A percentile compares a stretch with the other conserved stretches of the same genome.
phyloP scores from a whole-genome alignment of 2,888 invertebrate species.

The Eilema depressum region DNA sequence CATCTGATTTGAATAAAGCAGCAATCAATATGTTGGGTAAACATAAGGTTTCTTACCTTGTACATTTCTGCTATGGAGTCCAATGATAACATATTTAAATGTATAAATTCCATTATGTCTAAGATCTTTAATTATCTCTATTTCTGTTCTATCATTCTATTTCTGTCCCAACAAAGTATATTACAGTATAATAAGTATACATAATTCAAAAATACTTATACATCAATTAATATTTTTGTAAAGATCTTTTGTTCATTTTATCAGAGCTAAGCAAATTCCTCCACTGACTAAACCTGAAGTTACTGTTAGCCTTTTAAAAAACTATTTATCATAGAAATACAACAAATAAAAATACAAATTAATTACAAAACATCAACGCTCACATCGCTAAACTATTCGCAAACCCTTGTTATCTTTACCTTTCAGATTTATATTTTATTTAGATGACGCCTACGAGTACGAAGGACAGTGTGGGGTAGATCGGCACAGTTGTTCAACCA shows the following conservation, averaged over 20 bases:
- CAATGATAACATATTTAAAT: too few relatives aligned
- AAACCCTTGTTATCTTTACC: slow-evolving; percentile 67
- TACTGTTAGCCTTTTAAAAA: not conserved
- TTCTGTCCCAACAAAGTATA: too few relatives aligned
- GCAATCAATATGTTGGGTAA: not conserved
- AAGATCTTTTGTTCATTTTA: too few relatives aligned
- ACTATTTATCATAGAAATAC: not conserved
- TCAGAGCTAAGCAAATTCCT: too few relatives aligned
- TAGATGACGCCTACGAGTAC: slow-evolving; percentile 81
- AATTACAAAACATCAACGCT: slow-evolving; percentile 46
- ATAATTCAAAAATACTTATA: too few relatives aligned
- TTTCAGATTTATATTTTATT: slow-evolving; percentile 77
- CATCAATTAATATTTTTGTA: too few relatives aligned
- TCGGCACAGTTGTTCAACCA: slow-evolving; percentile 86
- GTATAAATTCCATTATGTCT: too few relatives aligned
- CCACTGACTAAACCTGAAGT: not conserved
- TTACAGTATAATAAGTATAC: too few relatives aligned
- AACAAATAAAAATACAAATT: slow-evolving; percentile 35
- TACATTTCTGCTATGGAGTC: not conserved
- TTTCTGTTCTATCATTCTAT: too few relatives aligned
- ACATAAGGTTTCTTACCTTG: not conserved
- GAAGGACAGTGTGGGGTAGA: slow-evolving; percentile 77
- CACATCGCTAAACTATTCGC: slow-evolving; percentile 47
- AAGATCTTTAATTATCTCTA: too few relatives aligned
- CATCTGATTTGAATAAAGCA: not conserved